A percentile compares a stretch with the other conserved stretches of the same genome.
Conservation (phyloP, 2,113 vertebrate genomes). For the Alectura lathami region DNA sequence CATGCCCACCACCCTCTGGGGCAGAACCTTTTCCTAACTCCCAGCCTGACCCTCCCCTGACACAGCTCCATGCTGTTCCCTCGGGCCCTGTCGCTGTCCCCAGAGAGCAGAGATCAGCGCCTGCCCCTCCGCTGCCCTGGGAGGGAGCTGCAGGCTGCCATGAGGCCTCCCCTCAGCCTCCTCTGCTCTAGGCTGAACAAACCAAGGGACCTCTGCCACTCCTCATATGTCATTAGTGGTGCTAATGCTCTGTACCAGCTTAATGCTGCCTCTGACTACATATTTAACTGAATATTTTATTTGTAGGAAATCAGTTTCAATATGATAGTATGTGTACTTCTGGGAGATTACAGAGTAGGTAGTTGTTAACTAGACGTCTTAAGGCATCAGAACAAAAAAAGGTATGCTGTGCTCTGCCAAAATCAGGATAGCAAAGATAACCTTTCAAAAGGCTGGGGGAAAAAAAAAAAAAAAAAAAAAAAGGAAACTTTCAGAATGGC, state of each 20-base stretch:
- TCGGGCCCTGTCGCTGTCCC: background rate
- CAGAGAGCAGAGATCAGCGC: background rate
- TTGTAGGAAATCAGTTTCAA: background rate
- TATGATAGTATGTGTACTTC: background rate
- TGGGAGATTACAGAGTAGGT: background rate
- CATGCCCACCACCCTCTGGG: background rate
- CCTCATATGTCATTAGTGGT: background rate
- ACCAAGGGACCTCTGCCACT: background rate
- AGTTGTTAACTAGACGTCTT: background rate
- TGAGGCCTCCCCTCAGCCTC: background rate
- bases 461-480: background rate
- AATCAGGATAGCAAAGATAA: background rate
- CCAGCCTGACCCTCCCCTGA: background rate
- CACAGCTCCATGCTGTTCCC: background rate
- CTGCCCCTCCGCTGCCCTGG: no score
- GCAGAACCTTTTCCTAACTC: background rate
- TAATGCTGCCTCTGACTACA: background rate
- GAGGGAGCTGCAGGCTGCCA: background rate
- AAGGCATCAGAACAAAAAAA: background rate
- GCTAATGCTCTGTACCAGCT: background rate
- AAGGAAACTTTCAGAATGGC: background rate
- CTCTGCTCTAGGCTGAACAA: background rate
- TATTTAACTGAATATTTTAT: background rate
- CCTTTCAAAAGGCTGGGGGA: background rate
- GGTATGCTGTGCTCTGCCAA: background rate